phyloP scores from a whole-genome alignment of 2,888 invertebrate genomes.

The Ophion ventricosus region DNA sequence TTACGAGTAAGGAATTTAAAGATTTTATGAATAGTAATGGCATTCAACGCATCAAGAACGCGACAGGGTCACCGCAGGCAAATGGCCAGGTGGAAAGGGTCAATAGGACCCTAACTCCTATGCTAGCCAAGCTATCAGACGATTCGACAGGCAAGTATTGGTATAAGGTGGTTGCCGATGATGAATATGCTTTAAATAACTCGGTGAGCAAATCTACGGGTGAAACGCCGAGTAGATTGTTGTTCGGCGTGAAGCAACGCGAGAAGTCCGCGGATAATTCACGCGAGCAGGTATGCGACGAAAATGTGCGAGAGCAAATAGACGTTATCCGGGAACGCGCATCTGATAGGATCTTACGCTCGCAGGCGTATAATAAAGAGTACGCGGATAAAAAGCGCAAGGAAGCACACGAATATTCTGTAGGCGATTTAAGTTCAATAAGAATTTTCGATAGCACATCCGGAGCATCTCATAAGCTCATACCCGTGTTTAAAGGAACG shows the following conservation, averaged over 20 bases:
- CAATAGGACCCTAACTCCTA: slow-evolving; percentile 62
- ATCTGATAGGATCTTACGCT: slow-evolving; percentile 31
- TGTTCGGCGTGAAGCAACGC: slow-evolving; percentile 38
- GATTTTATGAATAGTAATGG: neutral
- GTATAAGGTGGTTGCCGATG: slow-evolving; percentile 20
- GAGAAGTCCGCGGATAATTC: slow-evolving; percentile 20
- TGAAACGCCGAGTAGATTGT: slow-evolving; percentile 19
- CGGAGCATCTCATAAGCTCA: slow-evolving; percentile 20
- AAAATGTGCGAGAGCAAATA: neutral
- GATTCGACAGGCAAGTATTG: slow-evolving; percentile 28
- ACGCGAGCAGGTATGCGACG: slow-evolving; percentile 1
- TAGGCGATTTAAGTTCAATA: slow-evolving; percentile 1
- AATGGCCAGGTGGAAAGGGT: slow-evolving; percentile 61
- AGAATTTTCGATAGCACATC: slow-evolving; percentile 40
- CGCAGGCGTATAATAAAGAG: slow-evolving; percentile 27
- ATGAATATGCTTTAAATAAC: slow-evolving; percentile 39
- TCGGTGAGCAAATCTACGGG: neutral
- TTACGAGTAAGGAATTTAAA: neutral
- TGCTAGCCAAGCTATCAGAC: slow-evolving; percentile 53
- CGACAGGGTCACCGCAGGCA: neutral
- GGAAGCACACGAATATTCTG: slow-evolving; percentile 34
- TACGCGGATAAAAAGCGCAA: slow-evolving; percentile 49
- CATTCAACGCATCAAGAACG: neutral
- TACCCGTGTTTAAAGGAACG: slow-evolving; percentile 16
- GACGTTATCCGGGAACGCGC: slow-evolving; percentile 23